Conservation (phyloP, 2,113 vertebrate species). For the Callipepla californica region DNA sequence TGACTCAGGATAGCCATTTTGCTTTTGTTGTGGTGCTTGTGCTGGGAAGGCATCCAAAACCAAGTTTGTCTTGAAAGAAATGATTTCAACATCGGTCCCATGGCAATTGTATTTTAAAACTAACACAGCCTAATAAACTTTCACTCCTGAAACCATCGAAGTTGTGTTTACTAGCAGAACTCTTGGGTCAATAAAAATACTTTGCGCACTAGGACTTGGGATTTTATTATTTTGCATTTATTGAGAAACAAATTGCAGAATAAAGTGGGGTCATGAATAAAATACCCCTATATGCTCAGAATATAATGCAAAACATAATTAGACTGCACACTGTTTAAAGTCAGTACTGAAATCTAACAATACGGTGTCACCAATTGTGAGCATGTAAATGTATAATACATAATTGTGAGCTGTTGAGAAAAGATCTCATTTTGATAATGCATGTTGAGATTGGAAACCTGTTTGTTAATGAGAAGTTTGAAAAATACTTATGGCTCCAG, state of each 20-base stretch:
- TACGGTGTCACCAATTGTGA: conserved; percentile 73
- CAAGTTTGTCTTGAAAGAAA: conserved; percentile 49
- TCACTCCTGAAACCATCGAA: conserved; percentile 60
- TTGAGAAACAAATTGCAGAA: conserved; percentile 77
- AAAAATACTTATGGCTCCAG: conserved; percentile 76
- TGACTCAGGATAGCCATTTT: conserved; percentile 24
- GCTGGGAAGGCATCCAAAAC: conserved; percentile 62
- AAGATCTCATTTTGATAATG: conserved; percentile 83
- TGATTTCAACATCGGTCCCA: conserved; percentile 43
- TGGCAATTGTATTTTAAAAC: conserved; percentile 62
- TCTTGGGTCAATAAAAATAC: conserved; percentile 66
- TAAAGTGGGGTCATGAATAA: conserved; percentile 70
- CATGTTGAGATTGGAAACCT: conserved; percentile 76
- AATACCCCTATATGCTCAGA: conserved; percentile 66
- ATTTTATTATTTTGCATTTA: conserved; percentile 76
- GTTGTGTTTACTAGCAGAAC: conserved; percentile 67
- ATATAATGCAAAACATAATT: conserved; percentile 76
- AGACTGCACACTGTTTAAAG: conserved; percentile 81
- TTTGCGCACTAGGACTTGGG: conserved; percentile 25
- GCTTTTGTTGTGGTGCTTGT: conserved; percentile 21
- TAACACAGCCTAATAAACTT: conserved; percentile 69
- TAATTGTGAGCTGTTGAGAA: conserved; percentile 80
- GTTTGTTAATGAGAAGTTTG: conserved; percentile 72
- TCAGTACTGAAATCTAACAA: conserved; percentile 74
- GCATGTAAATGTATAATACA: conserved; percentile 73